Conservation (phyloP, 2,888 invertebrate species). For the Aplocera efformata region DNA sequence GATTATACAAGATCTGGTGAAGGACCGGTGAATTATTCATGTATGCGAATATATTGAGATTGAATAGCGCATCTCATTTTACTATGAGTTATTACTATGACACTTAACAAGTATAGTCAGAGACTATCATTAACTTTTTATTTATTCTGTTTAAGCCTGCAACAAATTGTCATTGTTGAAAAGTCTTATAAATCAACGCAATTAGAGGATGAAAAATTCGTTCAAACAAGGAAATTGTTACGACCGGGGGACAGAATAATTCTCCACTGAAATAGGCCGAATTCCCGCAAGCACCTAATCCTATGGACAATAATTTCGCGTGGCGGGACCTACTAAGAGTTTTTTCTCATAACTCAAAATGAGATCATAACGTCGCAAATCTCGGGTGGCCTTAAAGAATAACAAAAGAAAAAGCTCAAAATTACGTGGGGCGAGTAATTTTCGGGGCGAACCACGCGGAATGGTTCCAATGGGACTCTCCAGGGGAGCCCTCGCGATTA, state of each 20-base stretch:
- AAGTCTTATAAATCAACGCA: slow-evolving; percentile 27
- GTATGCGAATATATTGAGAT: not conserved
- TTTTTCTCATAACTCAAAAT: slow-evolving; percentile 78
- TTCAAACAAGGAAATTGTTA: slow-evolving; percentile 35
- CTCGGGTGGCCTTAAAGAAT: slow-evolving; percentile 73
- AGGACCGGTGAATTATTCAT: not conserved
- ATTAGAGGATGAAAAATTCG: slow-evolving; percentile 28
- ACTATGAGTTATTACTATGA: not conserved
- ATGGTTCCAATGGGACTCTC: slow-evolving; percentile 67
- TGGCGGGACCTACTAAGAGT: slow-evolving; percentile 67
- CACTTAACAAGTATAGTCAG: not conserved
- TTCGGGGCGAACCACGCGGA: slow-evolving; percentile 67
- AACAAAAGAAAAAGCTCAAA: slow-evolving; percentile 75
- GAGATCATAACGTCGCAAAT: slow-evolving; percentile 76
- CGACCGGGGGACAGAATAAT: slow-evolving; percentile 32
- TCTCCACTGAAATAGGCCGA: slow-evolving; percentile 36
- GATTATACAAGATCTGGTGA: not conserved
- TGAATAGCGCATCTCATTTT: not conserved
- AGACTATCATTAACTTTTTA: too few relatives aligned
- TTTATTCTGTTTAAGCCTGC: slow-evolving; percentile 6
- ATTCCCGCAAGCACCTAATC: slow-evolving; percentile 63
- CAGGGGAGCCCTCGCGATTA: slow-evolving; percentile 67
- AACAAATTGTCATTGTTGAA: slow-evolving; percentile 27
- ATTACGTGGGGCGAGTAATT: slow-evolving; percentile 77
- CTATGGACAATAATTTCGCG: slow-evolving; percentile 67